These are phyloP conservation scores for Clivina fossor DNA, from an alignment of 2,888 invertebrate species.

Conservation along the genomic window DNA sequence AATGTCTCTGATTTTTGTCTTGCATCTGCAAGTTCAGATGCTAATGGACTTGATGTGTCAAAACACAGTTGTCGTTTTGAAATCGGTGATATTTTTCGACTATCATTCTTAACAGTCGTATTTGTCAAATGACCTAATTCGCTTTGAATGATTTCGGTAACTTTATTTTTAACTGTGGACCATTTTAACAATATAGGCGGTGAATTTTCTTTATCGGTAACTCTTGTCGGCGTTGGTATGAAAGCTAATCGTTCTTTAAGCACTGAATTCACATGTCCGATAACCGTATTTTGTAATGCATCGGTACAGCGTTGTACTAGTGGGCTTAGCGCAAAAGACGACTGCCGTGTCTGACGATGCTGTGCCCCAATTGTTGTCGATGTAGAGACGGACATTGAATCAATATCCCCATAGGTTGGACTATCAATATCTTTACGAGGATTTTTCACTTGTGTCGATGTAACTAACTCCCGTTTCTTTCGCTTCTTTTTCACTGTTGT, in stretches of 20 bases:
- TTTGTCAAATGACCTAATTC: constrained; percentile 1
- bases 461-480: constrained; percentile 1
- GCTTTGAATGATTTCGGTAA: constrained; percentile 18
- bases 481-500: constrained; percentile 16
- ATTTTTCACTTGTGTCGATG: constrained; percentile 14
- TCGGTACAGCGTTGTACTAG: constrained; percentile 47
- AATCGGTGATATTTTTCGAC: neutral
- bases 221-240: constrained; percentile 3
- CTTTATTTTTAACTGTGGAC: constrained; percentile 9
- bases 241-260: constrained; percentile 40
- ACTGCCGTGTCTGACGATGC: constrained; percentile 4
- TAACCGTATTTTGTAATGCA: constrained; percentile 45
- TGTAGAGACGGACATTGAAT: constrained; percentile 25
- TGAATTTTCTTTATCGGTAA: constrained; percentile 38
- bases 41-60: constrained; percentile 2
- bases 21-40: neutral
- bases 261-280: constrained; percentile 42
- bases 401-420: constrained; percentile 2
- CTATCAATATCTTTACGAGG: constrained; percentile 7
- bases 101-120: too few relatives aligned
- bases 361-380: constrained; percentile 19
- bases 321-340: constrained; percentile 43
- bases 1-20: neutral
- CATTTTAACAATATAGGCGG: constrained; percentile 40
- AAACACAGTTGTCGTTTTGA: too few relatives aligned